phyloP scores from a whole-genome alignment of 1,140 invertebrate genomes.

The Lucilia sericata region DNA sequence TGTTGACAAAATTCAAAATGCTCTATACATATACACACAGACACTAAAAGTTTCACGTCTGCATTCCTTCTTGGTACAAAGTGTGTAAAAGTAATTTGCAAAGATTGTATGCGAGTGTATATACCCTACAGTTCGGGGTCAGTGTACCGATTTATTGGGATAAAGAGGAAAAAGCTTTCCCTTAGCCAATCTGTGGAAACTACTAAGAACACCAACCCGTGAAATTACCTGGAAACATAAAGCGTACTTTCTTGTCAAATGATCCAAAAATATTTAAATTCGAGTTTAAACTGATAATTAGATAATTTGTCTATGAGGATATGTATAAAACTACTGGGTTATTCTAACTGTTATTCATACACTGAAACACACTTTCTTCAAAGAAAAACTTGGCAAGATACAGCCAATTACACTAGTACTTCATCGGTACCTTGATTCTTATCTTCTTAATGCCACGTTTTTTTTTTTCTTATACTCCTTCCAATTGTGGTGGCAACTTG shows the following conservation, averaged over 20 bases:
- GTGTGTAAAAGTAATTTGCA: background rate
- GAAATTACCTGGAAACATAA: too few relatives aligned
- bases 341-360: background rate
- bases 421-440: background rate
- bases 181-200: too few relatives aligned
- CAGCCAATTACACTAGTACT: background rate
- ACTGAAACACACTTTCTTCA: background rate
- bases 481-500: background rate
- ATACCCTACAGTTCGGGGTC: too few relatives aligned
- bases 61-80: background rate
- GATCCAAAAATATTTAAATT: too few relatives aligned
- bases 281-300: too few relatives aligned
- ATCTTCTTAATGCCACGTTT: background rate
- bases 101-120: background rate
- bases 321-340: too few relatives aligned
- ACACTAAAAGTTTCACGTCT: background rate
- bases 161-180: too few relatives aligned
- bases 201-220: too few relatives aligned
- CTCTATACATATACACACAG: background rate
- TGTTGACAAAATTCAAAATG: slow-evolving; percentile 16
- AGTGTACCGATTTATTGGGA: too few relatives aligned
- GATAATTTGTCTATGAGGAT: too few relatives aligned
- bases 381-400: background rate
- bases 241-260: too few relatives aligned
- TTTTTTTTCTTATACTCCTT: background rate